phyloP scores from a whole-genome alignment of 2,797 vertebrate genomes.

The Onychomys leucogaster region DNA sequence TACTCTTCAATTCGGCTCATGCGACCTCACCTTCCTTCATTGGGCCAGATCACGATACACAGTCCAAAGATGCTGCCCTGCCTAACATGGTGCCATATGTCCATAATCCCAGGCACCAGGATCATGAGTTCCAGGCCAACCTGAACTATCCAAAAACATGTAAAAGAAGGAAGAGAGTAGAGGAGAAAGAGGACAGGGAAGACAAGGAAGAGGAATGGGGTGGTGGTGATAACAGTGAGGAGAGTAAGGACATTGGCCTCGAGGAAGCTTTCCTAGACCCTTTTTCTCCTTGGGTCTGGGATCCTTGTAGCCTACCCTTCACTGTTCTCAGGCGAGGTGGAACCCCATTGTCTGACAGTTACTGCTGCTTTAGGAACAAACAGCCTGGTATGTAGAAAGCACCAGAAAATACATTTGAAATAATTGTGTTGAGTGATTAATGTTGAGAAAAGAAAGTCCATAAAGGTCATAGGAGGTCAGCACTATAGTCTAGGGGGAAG shows the following conservation, averaged over 20 bases:
- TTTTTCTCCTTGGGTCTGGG: neutral
- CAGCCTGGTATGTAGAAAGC: neutral
- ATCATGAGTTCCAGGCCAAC: neutral
- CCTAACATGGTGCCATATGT: too few relatives aligned
- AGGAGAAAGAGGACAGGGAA: neutral
- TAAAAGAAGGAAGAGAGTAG: neutral
- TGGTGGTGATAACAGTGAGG: neutral
- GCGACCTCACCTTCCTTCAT: neutral
- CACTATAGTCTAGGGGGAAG: neutral
- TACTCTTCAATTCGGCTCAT: neutral
- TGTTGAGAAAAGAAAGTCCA: conserved; percentile 28
- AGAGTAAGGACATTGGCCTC: neutral
- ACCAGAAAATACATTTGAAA: conserved; percentile 34
- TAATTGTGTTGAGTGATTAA: conserved; percentile 34
- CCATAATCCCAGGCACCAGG: neutral
- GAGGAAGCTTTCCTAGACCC: neutral
- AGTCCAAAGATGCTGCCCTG: neutral
- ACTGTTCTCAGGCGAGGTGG: neutral
- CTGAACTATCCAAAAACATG: neutral
- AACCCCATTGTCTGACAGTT: neutral
- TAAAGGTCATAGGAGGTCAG: neutral
- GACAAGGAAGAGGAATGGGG: too few relatives aligned
- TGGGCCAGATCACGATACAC: neutral
- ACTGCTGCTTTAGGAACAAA: conserved; percentile 5
- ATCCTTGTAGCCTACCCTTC: neutral